Base-by-base conservation (phyloP, 1,140 invertebrate species). In the Achatina immaculata region DNA sequence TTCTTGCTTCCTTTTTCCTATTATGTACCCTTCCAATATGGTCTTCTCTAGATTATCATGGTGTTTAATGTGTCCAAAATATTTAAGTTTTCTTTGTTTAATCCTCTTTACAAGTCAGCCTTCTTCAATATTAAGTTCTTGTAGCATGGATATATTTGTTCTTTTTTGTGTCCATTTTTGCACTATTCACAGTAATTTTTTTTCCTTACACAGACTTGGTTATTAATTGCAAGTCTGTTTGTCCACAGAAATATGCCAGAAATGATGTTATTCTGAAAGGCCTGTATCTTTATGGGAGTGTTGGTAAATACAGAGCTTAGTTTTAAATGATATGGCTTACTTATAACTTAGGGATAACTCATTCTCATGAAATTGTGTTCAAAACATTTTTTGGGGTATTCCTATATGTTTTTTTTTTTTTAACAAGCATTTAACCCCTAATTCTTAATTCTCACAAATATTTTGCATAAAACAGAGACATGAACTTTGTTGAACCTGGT, bases 331-430 rank as follows among this genome's bases (percentile, higher is more conserved):
- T 89, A 92, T 84, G 89, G 89, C 78, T 88, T 90, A 86, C 82
- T 85, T 90, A 90, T 89, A 91, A 91, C 90, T 88, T 72, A n/a
- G n/a, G n/a, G n/a, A n/a, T n/a, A n/a, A n/a, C n/a, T n/a, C n/a
- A n/a, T n/a, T n/a, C n/a, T n/a, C n/a, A n/a, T n/a, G n/a, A n/a
- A n/a, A n/a, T n/a, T n/a, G n/a, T n/a, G n/a, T n/a, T n/a, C n/a
- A n/a, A n/a, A n/a, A n/a, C n/a, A n/a, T 82, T 88, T 91, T 86
- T 90, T 93, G 24, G 95, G 95, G 0, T 94, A 94, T 90, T 96
- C 96, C 11, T 90, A 14, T 72, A 16, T 7, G 14, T 38, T 16
- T 16, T 19, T 72, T n/a, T 36, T 72, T 72, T 38, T 14, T 72
- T 6, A 16, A 38, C 42, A 38, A 16, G 31, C 16, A 72, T 11